These are phyloP conservation scores for Sylvia atricapilla DNA, from an alignment of 2,113 vertebrate species.

Conservation along the genomic window DNA sequence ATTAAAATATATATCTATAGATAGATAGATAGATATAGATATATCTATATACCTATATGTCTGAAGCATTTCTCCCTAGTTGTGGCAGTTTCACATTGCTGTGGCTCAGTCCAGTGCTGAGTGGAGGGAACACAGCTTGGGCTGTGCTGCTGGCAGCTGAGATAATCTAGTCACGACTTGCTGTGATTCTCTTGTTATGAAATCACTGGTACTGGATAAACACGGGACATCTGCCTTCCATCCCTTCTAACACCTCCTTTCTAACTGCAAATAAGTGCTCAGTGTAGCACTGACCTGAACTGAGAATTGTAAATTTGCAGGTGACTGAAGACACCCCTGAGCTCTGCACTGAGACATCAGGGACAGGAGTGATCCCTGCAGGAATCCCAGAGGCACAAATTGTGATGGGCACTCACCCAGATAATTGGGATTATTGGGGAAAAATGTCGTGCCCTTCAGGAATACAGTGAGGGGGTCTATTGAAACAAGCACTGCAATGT, in stretches of 20 bases:
- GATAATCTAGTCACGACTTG: slow-evolving; percentile 16
- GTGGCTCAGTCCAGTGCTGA: background rate
- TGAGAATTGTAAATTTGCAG: background rate
- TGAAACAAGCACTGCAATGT: background rate
- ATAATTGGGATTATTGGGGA: background rate
- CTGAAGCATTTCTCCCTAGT: background rate
- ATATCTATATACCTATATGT: too few species aligned
- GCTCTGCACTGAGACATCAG: background rate
- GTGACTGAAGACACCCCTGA: background rate
- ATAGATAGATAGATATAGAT: too few species aligned
- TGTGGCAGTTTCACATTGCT: background rate
- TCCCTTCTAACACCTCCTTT: background rate
- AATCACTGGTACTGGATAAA: slow-evolving; percentile 20
- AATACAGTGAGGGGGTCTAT: rapidly evolving
- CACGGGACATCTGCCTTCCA: background rate
- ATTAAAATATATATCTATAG: too few species aligned
- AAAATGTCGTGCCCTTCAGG: background rate
- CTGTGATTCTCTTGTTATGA: background rate
- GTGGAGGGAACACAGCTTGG: background rate
- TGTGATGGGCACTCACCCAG: background rate
- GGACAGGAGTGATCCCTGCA: background rate
- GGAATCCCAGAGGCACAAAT: rapidly evolving
- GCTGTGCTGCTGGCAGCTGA: slow-evolving; percentile 15
- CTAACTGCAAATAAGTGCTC: background rate
- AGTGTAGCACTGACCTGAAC: background rate